These are phyloP conservation scores for Drosophila nigrodunni DNA, from an alignment of 1,140 invertebrate genomes.

Conservation along the genomic window DNA sequence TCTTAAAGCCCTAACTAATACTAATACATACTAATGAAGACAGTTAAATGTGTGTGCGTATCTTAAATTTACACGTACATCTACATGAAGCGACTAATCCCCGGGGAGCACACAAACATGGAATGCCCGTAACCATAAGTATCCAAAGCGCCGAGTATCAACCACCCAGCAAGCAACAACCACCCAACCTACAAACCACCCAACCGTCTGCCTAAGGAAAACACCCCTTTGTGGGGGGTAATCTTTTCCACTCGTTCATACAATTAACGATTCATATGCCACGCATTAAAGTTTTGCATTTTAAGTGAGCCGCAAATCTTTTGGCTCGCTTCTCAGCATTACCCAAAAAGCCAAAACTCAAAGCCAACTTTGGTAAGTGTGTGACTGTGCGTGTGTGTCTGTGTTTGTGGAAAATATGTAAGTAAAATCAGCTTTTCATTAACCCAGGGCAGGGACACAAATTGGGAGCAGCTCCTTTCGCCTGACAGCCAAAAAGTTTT, in stretches of 20 bases:
- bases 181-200: neutral
- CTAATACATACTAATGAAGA: constrained; percentile 10
- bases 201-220: neutral
- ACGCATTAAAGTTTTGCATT: constrained; percentile 72
- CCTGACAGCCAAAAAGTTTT: constrained; percentile 68
- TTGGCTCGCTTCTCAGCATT: constrained; percentile 49
- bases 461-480: constrained; percentile 24
- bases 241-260: constrained; percentile 18
- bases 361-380: constrained; percentile 45
- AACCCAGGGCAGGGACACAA: constrained; percentile 49
- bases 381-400: constrained; percentile 4
- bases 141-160: neutral
- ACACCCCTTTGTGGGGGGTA: neutral
- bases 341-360: constrained; percentile 57
- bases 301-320: constrained; percentile 64
- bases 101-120: constrained; percentile 14
- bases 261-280: constrained; percentile 78
- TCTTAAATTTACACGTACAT: constrained; percentile 3
- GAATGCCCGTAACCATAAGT: constrained; percentile 4
- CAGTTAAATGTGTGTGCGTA: constrained; percentile 7
- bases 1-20: neutral
- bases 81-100: constrained; percentile 24
- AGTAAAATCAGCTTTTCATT: constrained; percentile 72
- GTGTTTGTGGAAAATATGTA: constrained; percentile 39
- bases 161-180: neutral